These are phyloP conservation scores for Limenitis arthemis DNA, from an alignment of 2,888 invertebrate genomes.

Conservation along the genomic window DNA sequence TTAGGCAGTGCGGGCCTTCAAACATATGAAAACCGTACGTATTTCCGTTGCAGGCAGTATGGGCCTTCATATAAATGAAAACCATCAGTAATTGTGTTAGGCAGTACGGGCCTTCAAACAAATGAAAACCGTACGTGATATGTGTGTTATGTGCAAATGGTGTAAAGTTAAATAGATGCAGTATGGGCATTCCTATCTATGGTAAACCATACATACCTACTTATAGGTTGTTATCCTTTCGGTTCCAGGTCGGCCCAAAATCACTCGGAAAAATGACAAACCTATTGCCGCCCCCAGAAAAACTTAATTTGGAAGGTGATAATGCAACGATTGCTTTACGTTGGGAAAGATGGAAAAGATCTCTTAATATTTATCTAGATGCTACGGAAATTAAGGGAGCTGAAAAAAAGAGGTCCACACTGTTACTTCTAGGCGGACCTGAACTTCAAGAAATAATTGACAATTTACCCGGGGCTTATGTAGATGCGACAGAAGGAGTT, in stretches of 20 bases:
- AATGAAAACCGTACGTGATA: not conserved
- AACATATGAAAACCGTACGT: not conserved
- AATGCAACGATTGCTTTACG: constrained; percentile 4
- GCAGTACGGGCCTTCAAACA: not conserved
- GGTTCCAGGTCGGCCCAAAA: not conserved
- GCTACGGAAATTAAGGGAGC: constrained; percentile 10
- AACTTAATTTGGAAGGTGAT: not conserved
- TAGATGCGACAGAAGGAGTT: not conserved
- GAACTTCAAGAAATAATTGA: constrained; percentile 19
- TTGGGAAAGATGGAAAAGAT: constrained; percentile 19
- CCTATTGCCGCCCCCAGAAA: not conserved
- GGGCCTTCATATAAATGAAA: not conserved
- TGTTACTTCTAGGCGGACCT: constrained; percentile 16
- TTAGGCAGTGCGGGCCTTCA: not conserved
- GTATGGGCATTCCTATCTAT: not conserved
- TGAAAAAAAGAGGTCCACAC: constrained; percentile 18
- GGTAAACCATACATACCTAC: not conserved
- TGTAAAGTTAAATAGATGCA: not conserved
- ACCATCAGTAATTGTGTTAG: not conserved
- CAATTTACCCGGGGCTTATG: constrained; percentile 9
- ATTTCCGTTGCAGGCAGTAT: not conserved
- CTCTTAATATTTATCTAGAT: constrained; percentile 19
- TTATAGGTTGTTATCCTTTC: not conserved
- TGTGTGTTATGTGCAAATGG: not conserved
- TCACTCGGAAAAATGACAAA: not conserved